Conservation (phyloP, 35 echinoderm and acorn worm species). For the Patiria miniata region DNA sequence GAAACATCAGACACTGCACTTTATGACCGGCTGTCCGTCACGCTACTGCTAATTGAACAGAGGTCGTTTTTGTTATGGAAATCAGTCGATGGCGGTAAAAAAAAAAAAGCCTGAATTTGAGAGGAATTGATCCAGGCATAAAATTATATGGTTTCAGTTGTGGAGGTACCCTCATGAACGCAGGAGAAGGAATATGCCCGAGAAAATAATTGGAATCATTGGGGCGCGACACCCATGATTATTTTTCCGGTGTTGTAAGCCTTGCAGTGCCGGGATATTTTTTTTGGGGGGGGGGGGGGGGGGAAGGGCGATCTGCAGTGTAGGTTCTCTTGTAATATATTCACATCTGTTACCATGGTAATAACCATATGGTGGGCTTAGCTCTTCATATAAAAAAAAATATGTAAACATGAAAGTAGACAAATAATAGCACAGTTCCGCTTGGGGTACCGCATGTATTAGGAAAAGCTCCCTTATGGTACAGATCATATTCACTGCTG, state of each 20-base stretch:
- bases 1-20: too few species aligned
- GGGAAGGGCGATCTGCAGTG: neutral
- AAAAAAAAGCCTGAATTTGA: neutral
- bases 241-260: neutral
- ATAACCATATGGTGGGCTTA: slow-evolving; percentile 15
- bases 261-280: too few species aligned
- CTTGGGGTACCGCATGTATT: neutral
- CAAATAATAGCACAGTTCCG: slow-evolving; percentile 13
- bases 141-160: neutral
- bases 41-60: too few species aligned
- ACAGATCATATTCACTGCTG: neutral
- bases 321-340: too few species aligned
- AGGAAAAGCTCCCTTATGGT: neutral
- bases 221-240: neutral
- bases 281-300: neutral
- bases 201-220: neutral
- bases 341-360: neutral
- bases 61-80: slow-evolving; percentile 3
- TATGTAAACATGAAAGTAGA: neutral
- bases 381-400: neutral
- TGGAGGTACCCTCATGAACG: slow-evolving; percentile 3
- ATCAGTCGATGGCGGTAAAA: neutral
- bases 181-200: neutral
- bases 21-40: too few species aligned
- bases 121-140: neutral